Base-by-base conservation (phyloP, 2,113 vertebrate species). In the Engraulis encrasicolus region DNA sequence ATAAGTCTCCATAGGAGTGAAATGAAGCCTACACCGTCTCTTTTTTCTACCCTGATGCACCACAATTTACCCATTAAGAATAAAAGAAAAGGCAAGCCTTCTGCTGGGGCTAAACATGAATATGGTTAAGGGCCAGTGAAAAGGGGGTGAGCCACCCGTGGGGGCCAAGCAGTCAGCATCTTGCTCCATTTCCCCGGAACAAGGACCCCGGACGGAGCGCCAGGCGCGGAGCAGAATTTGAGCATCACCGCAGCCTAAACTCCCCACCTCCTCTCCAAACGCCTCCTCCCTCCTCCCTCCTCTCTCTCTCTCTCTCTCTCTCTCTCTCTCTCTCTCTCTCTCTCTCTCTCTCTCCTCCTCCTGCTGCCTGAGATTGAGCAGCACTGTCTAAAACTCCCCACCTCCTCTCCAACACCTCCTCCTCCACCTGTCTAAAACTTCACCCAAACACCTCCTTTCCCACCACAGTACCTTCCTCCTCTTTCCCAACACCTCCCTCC, bases 91-190 rank as follows among this genome's bases (percentile, higher is more conserved):
- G 92, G 90, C 40, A 45, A 45, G 40, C 85, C 88, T 92, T 93
- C 92, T 92, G 90, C 93, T 91, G 93, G 91, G 94, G 92, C 93
- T 94, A 94, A 95, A 94, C 93, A 93, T 92, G 92, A 95, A 95
- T 93, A 92, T 94, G 93, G 94, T 94, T 92, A 92, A 91, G 82
- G 77, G 86, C 86, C 86, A 85, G 86, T 94, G 92, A 93, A 94
- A 94, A 88, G 92, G 91, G 78, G 40, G n/a, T n/a, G n/a, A n/a
- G n/a, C n/a, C n/a, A n/a, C 40, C 36, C 15, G 45, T 49, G 50
- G 78, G 50, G 66, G 84, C 83, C 83, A n/a, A n/a, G n/a, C n/a
- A 85, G 90, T 87, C 89, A 90, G 92, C 94, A 92, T 93, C 93
- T 91, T 90, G 93, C 93, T 94, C 92, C 90, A 88, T 93, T 94